A percentile compares a stretch with the other conserved stretches of the same genome.
Evolutionary conservation across 2,113 vertebrate species (phyloP).

Genomic region (Aleadryas rufinucha): DNA sequence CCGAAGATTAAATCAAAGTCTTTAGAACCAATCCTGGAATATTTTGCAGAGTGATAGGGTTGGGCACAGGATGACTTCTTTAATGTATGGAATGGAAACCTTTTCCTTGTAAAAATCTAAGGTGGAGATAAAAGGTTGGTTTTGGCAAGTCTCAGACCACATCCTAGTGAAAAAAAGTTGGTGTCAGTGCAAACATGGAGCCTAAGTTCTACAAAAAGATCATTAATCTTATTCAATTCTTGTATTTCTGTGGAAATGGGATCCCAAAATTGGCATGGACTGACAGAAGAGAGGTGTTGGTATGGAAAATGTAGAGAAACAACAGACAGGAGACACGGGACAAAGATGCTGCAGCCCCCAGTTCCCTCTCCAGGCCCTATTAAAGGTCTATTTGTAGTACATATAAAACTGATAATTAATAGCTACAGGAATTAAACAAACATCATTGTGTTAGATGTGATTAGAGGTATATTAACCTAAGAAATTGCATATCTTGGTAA

Average conservation of each 20-base stretch:
- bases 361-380: neutral
- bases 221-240: neutral
- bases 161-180: neutral
- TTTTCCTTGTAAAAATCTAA: neutral
- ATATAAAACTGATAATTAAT: neutral
- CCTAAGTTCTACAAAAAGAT: neutral
- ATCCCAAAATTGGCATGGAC: neutral
- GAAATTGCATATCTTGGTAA: neutral
- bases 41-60: neutral
- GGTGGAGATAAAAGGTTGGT: neutral
- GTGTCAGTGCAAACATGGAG: neutral
- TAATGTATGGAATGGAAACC: accelerated
- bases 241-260: neutral
- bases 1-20: neutral
- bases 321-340: neutral
- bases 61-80: neutral
- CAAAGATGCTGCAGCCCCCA: neutral
- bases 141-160: neutral
- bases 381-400: neutral
- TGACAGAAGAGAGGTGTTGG: neutral
- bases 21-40: neutral
- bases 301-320: neutral
- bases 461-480: neutral
- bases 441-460: neutral
- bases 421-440: neutral